Evolutionary conservation across 2,113 vertebrate species (phyloP), one percentile per base, ranked within the genome.

Genomic region (Dermatemys mawii): DNA sequence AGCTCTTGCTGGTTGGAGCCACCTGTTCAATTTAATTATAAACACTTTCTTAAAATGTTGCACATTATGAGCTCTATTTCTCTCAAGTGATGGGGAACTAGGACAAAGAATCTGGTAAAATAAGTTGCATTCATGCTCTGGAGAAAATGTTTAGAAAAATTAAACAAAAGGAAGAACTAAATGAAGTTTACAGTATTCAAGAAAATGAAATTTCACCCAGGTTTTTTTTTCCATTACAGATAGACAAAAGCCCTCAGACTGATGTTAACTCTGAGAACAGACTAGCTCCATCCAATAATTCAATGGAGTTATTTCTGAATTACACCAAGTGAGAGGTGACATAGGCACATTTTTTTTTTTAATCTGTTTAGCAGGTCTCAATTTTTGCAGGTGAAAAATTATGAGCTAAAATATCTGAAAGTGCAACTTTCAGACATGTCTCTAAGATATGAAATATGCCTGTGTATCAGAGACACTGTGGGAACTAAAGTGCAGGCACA

Each of bases 1-100:
- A 57, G 92, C 92, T 97, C 92, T 83, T 94, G 91, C 92, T 97
- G 94, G 94, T 87, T 95, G 84, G 49, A 93, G 91, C 96, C 96
- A 97, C 97, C 97, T 97, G 97, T 93, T 98, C 97, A 22, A 89
- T 95, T 97, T 80, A 96, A 97, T 98, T 95, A 97, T 84, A 79
- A 95, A 67, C 91, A 84, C 75, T 35, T 93, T 89, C 96, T 89
- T 93, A 89, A 97, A 97, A 48, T 88, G 44, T 88, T 92, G 78
- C 16, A 10, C 67, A 75, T 90, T 89, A 21, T 90, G 60, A 90
- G 91, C 90, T 19, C 82, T 0, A 12, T 1, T 24, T n/a, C 81
- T 91, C 94, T 91, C 70, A 85, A 91, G 87, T 70, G 86, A 70
- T 81, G 87, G 86, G 73, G 27, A 53, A 48, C 63, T 81, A 49